These are phyloP conservation scores for Nephila pilipes DNA, from an alignment of 1,140 invertebrate species.

Conservation along the genomic window DNA sequence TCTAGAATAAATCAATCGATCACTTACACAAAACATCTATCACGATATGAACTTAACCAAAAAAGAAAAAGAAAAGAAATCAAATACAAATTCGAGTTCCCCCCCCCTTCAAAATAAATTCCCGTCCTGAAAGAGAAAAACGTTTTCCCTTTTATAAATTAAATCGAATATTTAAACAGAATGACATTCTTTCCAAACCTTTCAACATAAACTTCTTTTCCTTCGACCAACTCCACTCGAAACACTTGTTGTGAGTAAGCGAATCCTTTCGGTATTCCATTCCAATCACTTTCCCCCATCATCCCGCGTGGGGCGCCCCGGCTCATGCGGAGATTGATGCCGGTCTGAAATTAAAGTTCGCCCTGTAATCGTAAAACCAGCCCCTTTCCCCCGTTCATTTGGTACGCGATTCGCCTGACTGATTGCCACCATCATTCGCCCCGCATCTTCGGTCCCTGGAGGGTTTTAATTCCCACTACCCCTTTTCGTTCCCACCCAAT, in stretches of 20 bases:
- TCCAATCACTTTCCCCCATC: background rate
- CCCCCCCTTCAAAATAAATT: background rate
- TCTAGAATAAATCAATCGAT: too few species aligned
- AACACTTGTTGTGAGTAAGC: constrained; percentile 21
- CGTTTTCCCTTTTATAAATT: background rate
- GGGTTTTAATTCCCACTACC: constrained; percentile 51
- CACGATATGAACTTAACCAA: too few species aligned
- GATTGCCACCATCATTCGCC: constrained; percentile 48
- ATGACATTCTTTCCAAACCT: background rate
- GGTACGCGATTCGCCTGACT: constrained; percentile 40
- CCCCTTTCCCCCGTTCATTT: constrained; percentile 31
- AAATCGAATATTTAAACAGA: background rate
- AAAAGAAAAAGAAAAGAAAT: too few species aligned
- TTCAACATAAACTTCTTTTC: background rate
- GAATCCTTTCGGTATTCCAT: constrained; percentile 32
- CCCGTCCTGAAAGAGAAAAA: background rate
- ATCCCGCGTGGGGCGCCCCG: background rate
- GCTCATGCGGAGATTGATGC: constrained; percentile 25
- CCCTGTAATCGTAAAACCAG: constrained; percentile 45
- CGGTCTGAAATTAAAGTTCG: constrained; percentile 1
- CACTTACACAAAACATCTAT: too few species aligned
- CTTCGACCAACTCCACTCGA: background rate
- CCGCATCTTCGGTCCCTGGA: constrained; percentile 26
- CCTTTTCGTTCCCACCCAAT: constrained; percentile 4
- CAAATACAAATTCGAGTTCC: background rate